Conservation (phyloP, 2,113 vertebrate species). For the Seriola quinqueradiata region DNA sequence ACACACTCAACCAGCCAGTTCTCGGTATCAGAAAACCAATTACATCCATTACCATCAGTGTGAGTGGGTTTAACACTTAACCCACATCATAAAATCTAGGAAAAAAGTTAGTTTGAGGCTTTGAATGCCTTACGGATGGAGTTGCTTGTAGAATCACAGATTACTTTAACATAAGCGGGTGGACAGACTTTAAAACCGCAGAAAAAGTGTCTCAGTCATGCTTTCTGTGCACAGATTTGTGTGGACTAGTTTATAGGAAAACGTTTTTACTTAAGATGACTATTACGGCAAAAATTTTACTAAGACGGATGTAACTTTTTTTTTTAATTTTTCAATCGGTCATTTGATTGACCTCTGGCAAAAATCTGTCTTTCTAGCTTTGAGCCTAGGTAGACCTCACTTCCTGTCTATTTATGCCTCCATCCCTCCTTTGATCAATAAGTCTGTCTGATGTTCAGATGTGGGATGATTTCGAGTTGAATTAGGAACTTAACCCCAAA, state of each 20-base stretch:
- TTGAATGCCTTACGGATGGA: conserved; percentile 15
- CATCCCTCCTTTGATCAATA: conserved; percentile 55
- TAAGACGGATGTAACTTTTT: conserved; percentile 1
- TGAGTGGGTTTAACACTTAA: conserved; percentile 44
- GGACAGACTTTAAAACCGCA: background rate
- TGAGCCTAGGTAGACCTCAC: conserved; percentile 27
- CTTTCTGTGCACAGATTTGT: conserved; percentile 13
- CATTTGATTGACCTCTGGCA: conserved; percentile 1
- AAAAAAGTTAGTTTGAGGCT: conserved; percentile 15
- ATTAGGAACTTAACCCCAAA: conserved; percentile 53
- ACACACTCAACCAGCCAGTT: conserved; percentile 29
- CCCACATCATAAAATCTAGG: conserved; percentile 25
- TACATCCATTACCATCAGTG: conserved; percentile 54
- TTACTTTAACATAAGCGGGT: conserved; percentile 29
- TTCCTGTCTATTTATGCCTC: conserved; percentile 38
- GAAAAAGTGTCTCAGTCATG: conserved; percentile 17
- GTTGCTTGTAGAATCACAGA: conserved; percentile 36
- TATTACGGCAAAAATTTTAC: background rate
- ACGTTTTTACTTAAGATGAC: background rate
- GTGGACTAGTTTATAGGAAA: background rate
- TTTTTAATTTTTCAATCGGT: background rate
- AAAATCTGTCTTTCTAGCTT: conserved; percentile 24
- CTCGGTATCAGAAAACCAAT: conserved; percentile 63
- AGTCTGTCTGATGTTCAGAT: conserved; percentile 58
- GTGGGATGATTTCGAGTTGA: conserved; percentile 48